Evolutionary conservation across 2,113 vertebrate species (phyloP).

Genomic region (Galbula dea): DNA sequence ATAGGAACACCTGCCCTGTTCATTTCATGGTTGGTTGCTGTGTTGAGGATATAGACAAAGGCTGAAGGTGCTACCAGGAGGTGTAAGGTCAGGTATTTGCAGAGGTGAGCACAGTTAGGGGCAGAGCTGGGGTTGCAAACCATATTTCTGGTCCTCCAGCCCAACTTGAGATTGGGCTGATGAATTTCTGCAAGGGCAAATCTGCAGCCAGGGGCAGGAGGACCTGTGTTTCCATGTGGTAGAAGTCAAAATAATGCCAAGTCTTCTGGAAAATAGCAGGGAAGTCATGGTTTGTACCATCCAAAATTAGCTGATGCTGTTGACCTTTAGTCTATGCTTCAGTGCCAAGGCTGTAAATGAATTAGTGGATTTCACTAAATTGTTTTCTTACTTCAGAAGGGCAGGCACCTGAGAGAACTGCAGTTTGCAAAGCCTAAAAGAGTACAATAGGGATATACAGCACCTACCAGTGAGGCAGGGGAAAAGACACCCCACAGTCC

Average conservation of each 20-base stretch:
- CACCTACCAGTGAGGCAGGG: not conserved
- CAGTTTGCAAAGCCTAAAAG: not conserved
- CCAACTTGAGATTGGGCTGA: not conserved
- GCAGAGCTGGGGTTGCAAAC: not conserved
- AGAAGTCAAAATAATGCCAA: not conserved
- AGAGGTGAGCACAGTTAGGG: not conserved
- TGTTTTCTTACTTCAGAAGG: not conserved
- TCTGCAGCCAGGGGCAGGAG: not conserved
- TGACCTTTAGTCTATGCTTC: conserved; percentile 13
- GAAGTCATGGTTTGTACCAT: not conserved
- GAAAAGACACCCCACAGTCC: not conserved
- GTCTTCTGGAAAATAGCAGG: not conserved
- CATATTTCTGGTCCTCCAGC: not conserved
- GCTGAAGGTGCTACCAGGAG: not conserved
- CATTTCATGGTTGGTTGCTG: fast-evolving
- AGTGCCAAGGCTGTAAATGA: not conserved
- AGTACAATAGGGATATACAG: not conserved
- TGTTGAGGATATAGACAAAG: not conserved
- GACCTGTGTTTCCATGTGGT: not conserved
- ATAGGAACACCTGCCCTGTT: not conserved
- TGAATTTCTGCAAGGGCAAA: not conserved
- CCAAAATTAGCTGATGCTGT: not conserved
- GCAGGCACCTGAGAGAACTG: not conserved
- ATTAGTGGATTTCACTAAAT: not conserved
- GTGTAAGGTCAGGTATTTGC: not conserved